phyloP scores from a whole-genome alignment of 1,140 invertebrate genomes.

The Megalonaias nervosa region DNA sequence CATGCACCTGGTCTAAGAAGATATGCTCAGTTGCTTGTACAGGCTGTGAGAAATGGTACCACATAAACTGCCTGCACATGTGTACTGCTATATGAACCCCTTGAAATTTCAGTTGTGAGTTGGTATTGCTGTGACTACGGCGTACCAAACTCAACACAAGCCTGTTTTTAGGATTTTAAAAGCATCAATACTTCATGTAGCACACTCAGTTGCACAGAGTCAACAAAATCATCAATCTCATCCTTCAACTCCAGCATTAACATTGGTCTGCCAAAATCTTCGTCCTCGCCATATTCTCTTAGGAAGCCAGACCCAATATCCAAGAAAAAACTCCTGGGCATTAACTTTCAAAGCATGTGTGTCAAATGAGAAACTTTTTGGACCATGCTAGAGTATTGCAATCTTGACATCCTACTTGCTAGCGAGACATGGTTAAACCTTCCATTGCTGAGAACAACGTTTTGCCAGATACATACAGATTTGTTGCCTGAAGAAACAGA shows the following conservation, averaged over 20 bases:
- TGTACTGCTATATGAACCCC: no score
- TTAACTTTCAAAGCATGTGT: conserved; percentile 14
- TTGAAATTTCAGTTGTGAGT: background rate
- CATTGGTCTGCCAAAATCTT: background rate
- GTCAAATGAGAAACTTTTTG: background rate
- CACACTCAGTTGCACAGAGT: background rate
- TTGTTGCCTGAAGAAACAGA: background rate
- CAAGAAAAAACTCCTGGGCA: conserved; percentile 6
- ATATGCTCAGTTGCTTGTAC: no score
- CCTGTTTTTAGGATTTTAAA: conserved; percentile 2
- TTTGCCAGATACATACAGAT: conserved; percentile 4
- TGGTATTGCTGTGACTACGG: conserved; percentile 6
- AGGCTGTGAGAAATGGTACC: no score
- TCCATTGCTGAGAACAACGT: conserved; percentile 1
- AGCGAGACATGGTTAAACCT: conserved; percentile 3
- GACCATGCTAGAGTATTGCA: background rate
- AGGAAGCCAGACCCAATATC: background rate
- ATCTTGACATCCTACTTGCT: background rate
- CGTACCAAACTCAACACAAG: background rate
- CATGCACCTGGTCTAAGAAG: no score
- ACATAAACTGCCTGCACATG: no score
- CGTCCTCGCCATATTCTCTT: conserved; percentile 3
- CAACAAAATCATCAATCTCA: background rate
- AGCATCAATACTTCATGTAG: background rate
- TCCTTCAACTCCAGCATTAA: no score